Evolutionary conservation across 1,140 invertebrate species (phyloP), one percentile per base, ranked within the genome.

Genomic region (Zaprionus lachaisei): DNA sequence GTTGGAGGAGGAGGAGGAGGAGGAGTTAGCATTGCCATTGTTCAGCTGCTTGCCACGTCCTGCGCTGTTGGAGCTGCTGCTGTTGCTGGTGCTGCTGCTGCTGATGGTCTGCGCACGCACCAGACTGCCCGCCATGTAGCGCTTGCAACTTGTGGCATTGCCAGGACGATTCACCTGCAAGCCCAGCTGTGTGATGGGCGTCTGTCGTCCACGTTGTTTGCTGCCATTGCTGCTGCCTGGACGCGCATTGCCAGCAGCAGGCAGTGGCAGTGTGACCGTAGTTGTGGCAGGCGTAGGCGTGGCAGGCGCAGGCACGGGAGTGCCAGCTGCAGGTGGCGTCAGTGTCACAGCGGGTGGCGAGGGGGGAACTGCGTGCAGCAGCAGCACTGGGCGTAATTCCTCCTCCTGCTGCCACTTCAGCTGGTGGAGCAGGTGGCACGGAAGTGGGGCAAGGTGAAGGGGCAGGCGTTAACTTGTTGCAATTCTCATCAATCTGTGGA

Each of bases 51-150:
- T 89, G n/a, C 55, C 68, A 1, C 80, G 69, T 7, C 78, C 73
- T 0, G 61, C 73, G 51, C 81, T 91, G n/a, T 72, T 81, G 68
- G 70, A 82, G 64, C 81, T 91, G 70, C 79, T 91, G 81, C 81
- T 91, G 74, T 80, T 83, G 77, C 72, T 81, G 65, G 77, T 76
- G 65, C 76, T 68, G 57, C 72, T 80, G 70, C 84, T 81, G 67
- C 80, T 82, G 17, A 92, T 80, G 26, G 92, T 92, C 63, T 92
- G 92, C 0, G 92, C 83, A 9, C 92, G 69, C 63, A 92, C 90
- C 55, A 92, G 55, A 11, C 86, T 91, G 1, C 92, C 91, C 0
- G 86, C 70, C 87, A 91, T 91, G 34, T 92, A 90, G 5, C 92
- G 78, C 58, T 74, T 83, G 51, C 77, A 71, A 61, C 56, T 61